Percentiles rank a stretch among this genome's conserved stretches.
phyloP scores from a whole-genome alignment of 2,113 vertebrate genomes.

The Phaetusa simplex region DNA sequence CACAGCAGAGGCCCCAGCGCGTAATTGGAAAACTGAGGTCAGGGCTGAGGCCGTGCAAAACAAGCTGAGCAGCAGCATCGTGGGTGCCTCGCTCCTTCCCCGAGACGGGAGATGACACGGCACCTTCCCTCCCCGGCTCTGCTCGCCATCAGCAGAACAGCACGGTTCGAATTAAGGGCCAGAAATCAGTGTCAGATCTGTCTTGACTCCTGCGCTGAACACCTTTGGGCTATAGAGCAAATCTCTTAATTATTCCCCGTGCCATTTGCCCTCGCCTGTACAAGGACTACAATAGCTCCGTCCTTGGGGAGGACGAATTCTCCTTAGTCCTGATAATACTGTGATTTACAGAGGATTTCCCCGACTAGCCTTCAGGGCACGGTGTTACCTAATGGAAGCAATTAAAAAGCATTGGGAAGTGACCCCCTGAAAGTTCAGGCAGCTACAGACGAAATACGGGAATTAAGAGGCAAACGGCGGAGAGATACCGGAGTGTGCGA shows the following conservation, averaged over 20 bases:
- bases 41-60: background rate
- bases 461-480: background rate
- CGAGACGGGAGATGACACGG: background rate
- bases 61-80: background rate
- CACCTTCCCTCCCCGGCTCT: background rate
- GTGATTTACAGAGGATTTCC: conserved; percentile 34
- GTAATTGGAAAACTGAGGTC: background rate
- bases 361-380: background rate
- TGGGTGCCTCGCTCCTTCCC: background rate
- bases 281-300: background rate
- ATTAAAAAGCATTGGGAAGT: conserved; percentile 30
- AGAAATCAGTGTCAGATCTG: conserved; percentile 30
- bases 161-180: background rate
- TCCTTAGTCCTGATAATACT: background rate
- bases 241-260: conserved; percentile 21
- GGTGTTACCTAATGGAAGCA: conserved; percentile 3
- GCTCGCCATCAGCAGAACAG: background rate
- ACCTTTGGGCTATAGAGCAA: conserved; percentile 32
- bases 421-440: conserved; percentile 16
- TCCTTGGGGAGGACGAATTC: conserved; percentile 35
- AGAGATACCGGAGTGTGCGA: rapidly evolving
- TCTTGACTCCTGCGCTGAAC: background rate
- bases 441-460: background rate
- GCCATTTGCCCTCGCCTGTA: conserved; percentile 25
- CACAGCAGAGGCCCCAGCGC: background rate